These are phyloP conservation scores for Cephus spinipes DNA, from an alignment of 2,888 invertebrate genomes.

Conservation along the genomic window DNA sequence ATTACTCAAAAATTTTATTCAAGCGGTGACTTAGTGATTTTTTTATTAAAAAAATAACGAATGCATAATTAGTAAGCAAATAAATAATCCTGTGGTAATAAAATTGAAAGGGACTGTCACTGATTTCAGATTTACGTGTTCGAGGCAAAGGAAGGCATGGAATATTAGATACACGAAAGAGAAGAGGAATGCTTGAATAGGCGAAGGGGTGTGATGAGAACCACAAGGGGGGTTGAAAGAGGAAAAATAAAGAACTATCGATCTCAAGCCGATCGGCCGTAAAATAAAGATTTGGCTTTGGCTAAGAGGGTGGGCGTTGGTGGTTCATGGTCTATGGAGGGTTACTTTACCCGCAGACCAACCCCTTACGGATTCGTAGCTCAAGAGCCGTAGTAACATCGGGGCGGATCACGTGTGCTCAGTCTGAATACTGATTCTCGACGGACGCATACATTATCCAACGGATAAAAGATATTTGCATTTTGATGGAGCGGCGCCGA, in stretches of 20 bases:
- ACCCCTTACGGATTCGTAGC: constrained; percentile 11
- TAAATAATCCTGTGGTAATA: background rate
- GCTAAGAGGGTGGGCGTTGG: constrained; percentile 23
- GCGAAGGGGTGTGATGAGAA: background rate
- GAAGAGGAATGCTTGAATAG: background rate
- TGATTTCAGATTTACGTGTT: background rate
- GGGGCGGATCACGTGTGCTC: constrained; percentile 54
- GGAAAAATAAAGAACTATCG: constrained; percentile 17
- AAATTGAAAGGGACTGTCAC: background rate
- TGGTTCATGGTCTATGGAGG: constrained; percentile 32
- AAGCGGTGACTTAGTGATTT: too few relatives aligned
- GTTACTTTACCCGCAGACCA: constrained; percentile 35
- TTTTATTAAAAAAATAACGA: too few relatives aligned
- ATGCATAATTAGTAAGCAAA: background rate
- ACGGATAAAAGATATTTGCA: constrained; percentile 62
- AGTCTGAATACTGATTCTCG: constrained; percentile 60
- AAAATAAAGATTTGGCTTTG: constrained; percentile 48
- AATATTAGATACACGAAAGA: background rate
- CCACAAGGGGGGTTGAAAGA: background rate
- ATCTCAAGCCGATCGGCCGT: constrained; percentile 35
- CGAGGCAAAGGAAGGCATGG: background rate
- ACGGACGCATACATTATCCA: constrained; percentile 58
- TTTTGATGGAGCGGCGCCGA: constrained; percentile 60
- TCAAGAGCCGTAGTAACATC: constrained; percentile 39
- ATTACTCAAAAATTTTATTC: background rate